These are phyloP conservation scores for Sceloporus tristichus DNA, from an alignment of 2,113 vertebrate species.

Conservation along the genomic window DNA sequence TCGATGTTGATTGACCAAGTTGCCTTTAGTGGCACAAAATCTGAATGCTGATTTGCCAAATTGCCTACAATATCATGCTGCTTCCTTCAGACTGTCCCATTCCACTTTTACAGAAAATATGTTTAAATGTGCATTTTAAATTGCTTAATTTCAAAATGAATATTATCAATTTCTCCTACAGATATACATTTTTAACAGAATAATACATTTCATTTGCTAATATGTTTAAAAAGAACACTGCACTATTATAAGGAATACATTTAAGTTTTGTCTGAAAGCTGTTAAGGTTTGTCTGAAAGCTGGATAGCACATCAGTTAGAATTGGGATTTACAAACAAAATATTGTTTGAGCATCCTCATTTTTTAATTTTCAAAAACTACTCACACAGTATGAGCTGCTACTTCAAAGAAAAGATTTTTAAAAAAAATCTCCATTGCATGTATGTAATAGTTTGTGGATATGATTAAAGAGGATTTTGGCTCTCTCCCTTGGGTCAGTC, in stretches of 20 bases:
- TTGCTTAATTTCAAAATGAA: not conserved
- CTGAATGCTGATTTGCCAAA: too few species aligned
- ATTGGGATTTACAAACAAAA: not conserved
- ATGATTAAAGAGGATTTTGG: not conserved
- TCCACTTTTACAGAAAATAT: too few species aligned
- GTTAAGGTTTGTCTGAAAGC: not conserved
- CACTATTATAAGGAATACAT: not conserved
- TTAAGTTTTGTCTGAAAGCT: too few species aligned
- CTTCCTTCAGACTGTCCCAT: too few species aligned
- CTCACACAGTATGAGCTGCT: not conserved
- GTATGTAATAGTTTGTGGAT: not conserved
- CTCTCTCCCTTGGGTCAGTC: not conserved
- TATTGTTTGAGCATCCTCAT: not conserved
- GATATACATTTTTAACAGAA: not conserved
- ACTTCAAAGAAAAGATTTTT: not conserved
- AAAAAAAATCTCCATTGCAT: not conserved
- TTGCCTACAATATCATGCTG: too few species aligned
- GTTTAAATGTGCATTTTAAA: not conserved
- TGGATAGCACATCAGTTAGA: not conserved
- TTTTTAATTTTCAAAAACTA: not conserved
- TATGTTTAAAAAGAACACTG: not conserved
- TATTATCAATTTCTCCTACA: not conserved
- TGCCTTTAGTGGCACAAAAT: too few species aligned
- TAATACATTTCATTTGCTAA: not conserved
- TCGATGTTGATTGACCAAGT: too few species aligned